A percentile compares a stretch with the other conserved stretches of the same genome.
Conservation (phyloP, 2,797 vertebrate genomes). For the Heterohyrax brucei region DNA sequence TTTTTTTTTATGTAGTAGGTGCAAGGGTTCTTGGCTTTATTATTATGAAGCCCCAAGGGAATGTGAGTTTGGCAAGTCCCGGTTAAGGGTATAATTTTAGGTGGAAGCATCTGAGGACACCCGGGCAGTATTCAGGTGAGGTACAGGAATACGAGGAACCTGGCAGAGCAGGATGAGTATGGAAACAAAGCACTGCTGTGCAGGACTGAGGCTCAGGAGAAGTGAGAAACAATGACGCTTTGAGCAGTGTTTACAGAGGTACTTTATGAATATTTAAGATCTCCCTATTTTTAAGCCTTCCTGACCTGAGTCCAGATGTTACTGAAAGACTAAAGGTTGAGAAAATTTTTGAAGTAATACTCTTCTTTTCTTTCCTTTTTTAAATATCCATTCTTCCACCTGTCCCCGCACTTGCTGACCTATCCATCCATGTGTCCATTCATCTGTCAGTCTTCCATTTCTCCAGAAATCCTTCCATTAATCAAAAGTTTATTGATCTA, state of each 20-base stretch:
- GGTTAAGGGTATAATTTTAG: not conserved
- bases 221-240: not conserved
- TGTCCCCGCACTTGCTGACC: not conserved
- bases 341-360: not conserved
- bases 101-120: not conserved
- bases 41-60: not conserved
- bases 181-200: not conserved
- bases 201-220: not conserved
- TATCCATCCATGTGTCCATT: not conserved
- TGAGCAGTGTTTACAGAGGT: not conserved
- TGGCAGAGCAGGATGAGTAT: not conserved
- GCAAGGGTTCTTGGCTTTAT: not conserved
- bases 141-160: not conserved
- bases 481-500: not conserved
- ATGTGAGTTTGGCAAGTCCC: not conserved
- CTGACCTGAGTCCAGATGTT: not conserved
- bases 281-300: not conserved
- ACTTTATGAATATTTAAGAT: not conserved
- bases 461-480: not conserved
- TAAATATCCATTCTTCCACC: not conserved
- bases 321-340: not conserved
- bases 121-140: not conserved
- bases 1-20: not conserved
- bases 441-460: not conserved
- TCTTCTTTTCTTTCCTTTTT: not conserved